These are phyloP conservation scores for Cheilosia grossa DNA, from an alignment of 2,888 invertebrate species.

Conservation along the genomic window DNA sequence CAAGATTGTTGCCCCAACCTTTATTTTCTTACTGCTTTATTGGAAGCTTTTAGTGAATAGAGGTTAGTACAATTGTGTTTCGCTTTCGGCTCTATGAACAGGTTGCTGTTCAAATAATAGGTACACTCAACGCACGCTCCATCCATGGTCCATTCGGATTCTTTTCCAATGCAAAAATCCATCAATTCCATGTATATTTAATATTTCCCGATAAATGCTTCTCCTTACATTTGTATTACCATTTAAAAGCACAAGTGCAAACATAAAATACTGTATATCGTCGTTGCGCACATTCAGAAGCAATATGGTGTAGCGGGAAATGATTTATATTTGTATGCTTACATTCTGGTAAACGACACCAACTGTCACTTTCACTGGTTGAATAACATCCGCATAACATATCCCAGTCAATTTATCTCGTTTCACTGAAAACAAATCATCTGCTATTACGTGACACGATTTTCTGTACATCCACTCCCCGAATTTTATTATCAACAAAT, in stretches of 20 bases:
- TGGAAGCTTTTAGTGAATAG: no score
- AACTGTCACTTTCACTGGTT: constrained; percentile 66
- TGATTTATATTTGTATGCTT: constrained; percentile 36
- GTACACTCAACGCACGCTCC: no score
- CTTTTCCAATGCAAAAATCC: no score
- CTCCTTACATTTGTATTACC: not conserved
- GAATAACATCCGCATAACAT: constrained; percentile 54
- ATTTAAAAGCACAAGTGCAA: not conserved
- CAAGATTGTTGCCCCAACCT: no score
- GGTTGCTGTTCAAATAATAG: no score
- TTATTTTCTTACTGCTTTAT: no score
- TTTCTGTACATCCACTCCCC: constrained; percentile 18
- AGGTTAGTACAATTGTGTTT: no score
- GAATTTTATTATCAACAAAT: constrained; percentile 69
- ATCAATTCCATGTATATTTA: no score
- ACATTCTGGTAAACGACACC: constrained; percentile 44
- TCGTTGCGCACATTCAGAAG: not conserved
- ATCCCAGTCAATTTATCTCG: constrained; percentile 63
- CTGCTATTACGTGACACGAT: constrained; percentile 71
- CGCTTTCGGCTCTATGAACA: no score
- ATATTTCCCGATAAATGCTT: no score
- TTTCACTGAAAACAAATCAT: constrained; percentile 72
- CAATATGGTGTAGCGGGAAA: not conserved
- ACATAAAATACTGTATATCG: not conserved
- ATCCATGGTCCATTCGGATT: no score